Percentiles rank a stretch among this genome's conserved stretches.
phyloP scores from a whole-genome alignment of 64 coral and sea anemone genomes.

The Acropora tenuis region DNA sequence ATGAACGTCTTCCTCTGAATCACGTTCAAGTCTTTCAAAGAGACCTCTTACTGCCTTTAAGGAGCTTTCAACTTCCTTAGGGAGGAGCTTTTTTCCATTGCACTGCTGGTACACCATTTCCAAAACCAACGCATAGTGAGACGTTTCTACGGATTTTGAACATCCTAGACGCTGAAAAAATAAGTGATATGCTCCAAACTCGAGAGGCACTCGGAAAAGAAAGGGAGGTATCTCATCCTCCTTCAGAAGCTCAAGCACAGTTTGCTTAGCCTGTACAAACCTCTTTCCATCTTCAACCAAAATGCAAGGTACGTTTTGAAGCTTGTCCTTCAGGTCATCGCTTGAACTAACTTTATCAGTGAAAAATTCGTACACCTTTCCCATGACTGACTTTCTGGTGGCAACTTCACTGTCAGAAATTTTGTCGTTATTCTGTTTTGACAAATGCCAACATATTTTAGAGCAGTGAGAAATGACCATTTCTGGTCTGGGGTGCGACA shows the following conservation, averaged over 20 bases:
- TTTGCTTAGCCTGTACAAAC: slow-evolving; percentile 29
- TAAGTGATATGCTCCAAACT: background rate
- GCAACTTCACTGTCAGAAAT: too few species aligned
- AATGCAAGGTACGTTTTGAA: slow-evolving; percentile 14
- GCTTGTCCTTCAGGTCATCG: background rate
- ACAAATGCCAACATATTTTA: too few species aligned
- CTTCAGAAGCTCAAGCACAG: slow-evolving; percentile 20
- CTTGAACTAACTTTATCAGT: background rate
- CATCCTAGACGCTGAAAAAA: slow-evolving; percentile 50
- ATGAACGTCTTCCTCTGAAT: background rate
- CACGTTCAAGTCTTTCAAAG: background rate
- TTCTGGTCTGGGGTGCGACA: background rate
- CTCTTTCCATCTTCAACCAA: slow-evolving; percentile 29
- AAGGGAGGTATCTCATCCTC: slow-evolving; percentile 47
- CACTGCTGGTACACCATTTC: slow-evolving; percentile 10
- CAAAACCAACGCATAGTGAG: slow-evolving; percentile 58
- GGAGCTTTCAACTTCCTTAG: slow-evolving; percentile 13
- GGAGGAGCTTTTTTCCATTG: background rate
- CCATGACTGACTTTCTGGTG: too few species aligned
- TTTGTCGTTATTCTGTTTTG: too few species aligned
- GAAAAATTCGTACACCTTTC: slow-evolving; percentile 33
- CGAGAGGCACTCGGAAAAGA: slow-evolving; percentile 33
- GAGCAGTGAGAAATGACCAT: slow-evolving; percentile 46
- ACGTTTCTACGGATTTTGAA: background rate
- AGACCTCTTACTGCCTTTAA: slow-evolving; percentile 42